Evolutionary conservation across 1,140 invertebrate genomes (phyloP).

Genomic region (Maniola jurtina): DNA sequence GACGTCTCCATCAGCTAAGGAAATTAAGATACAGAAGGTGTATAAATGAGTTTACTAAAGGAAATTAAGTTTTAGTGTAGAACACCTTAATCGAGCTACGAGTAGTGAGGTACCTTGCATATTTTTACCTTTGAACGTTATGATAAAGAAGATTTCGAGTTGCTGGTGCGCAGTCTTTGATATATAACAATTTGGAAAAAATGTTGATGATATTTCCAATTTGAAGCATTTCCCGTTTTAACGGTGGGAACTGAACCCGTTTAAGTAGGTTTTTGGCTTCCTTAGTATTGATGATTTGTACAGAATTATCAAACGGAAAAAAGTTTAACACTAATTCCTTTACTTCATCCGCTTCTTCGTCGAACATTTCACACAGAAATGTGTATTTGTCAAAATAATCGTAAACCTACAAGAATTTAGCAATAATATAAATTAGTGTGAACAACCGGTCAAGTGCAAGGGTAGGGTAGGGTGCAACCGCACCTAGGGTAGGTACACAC

Average conservation of each 20-base stretch:
- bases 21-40: too few relatives aligned
- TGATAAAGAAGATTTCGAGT: slow-evolving; percentile 58
- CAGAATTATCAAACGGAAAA: slow-evolving; percentile 68
- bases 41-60: too few relatives aligned
- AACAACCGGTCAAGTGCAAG: too few relatives aligned
- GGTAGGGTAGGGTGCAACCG: too few relatives aligned
- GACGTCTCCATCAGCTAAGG: too few relatives aligned
- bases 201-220: slow-evolving; percentile 69
- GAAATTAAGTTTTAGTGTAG: too few relatives aligned
- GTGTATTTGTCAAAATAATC: slow-evolving; percentile 72
- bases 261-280: slow-evolving; percentile 57
- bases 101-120: too few relatives aligned
- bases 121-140: slow-evolving; percentile 58
- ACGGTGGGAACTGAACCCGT: slow-evolving; percentile 54
- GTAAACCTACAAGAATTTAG: slow-evolving; percentile 39
- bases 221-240: slow-evolving; percentile 64
- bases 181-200: slow-evolving; percentile 61
- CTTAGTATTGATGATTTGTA: slow-evolving; percentile 61
- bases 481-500: too few relatives aligned
- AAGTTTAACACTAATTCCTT: slow-evolving; percentile 58
- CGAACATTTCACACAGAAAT: slow-evolving; percentile 71
- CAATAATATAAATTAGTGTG: too few relatives aligned
- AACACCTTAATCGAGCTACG: too few relatives aligned
- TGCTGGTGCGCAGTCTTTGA: slow-evolving; percentile 59
- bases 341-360: slow-evolving; percentile 56